Conservation (phyloP, 1,140 invertebrate species). For the Galendromus occidentalis region DNA sequence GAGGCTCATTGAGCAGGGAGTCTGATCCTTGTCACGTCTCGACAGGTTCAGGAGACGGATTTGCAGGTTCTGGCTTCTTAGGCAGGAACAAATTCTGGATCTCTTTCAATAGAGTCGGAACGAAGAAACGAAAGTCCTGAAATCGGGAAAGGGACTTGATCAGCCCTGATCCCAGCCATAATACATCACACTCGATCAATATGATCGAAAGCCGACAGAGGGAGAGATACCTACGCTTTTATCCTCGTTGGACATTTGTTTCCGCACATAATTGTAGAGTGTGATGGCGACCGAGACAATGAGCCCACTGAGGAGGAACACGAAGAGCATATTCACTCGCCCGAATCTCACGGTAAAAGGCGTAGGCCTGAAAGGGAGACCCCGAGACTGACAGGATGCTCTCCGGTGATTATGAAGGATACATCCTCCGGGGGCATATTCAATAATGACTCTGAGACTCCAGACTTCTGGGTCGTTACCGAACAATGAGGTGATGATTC, state of each 20-base stretch:
- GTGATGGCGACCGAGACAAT: slow-evolving; percentile 2
- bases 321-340: slow-evolving; percentile 2
- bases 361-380: background rate
- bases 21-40: too few species aligned
- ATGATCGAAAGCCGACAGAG: background rate
- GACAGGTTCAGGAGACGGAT: background rate
- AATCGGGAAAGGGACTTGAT: background rate
- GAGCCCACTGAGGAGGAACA: background rate
- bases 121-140: background rate
- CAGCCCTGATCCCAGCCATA: background rate
- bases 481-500: background rate
- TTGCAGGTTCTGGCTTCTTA: background rate
- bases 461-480: too few species aligned
- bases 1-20: too few species aligned
- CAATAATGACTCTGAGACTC: too few species aligned
- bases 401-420: too few species aligned
- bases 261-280: background rate
- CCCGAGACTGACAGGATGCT: too few species aligned
- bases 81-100: background rate
- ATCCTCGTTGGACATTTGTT: slow-evolving; percentile 4
- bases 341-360: slow-evolving; percentile 4
- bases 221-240: background rate
- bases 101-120: background rate
- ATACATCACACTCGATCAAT: too few species aligned
- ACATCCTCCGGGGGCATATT: too few species aligned